Base-by-base conservation (phyloP, 2,113 vertebrate genomes). In the Lepisosteus osseus region DNA sequence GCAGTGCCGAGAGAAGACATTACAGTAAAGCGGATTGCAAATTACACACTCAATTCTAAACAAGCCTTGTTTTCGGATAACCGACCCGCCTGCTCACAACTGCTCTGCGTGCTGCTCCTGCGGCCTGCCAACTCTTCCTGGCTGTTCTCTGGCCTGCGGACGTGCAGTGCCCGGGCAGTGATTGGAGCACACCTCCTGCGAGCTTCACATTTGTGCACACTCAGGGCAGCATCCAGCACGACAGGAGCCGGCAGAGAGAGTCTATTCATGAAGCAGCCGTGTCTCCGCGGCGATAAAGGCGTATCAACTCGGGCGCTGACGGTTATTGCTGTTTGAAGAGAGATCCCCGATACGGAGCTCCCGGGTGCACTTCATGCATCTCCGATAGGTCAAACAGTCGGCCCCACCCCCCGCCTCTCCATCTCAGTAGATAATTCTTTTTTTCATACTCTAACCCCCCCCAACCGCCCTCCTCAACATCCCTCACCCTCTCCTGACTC, bases 221-320 rank as follows among this genome's bases (percentile, higher is more conserved):
- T 42, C 12, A 11, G 7, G 65, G 57, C 56, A 8, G 17, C 45
- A 54, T 74, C 40, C 59, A 69, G 51, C 45, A 64, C 51, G 11
- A 41, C 61, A 6, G 13, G 47, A 47, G 29, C 13, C 29, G 29
- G 57, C 44, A 11, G 45, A 13, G 45, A 44, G 17, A 29, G 72
- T 74, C 14, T 45, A 43, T 74, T 74, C 69, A 5, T 42, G 42
- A 51, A 42, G 11, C 7, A 3, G 57, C 66, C 64, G 12, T 45
- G 70, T 72, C 54, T 59, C 64, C 44, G 44, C 11, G 45, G 62
- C 12, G 43, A 57, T 54, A 17, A 59, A 65, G 64, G 55, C 67
- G 69, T 68, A 75, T 15, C 40, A 29, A 29, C 9, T 54, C 14
- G 9, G 17, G 14, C 15, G 62, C 45, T 45, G 45, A 75, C 47